Conservation (phyloP, 2,888 invertebrate genomes). For the Ornithoptera alexandrae region DNA sequence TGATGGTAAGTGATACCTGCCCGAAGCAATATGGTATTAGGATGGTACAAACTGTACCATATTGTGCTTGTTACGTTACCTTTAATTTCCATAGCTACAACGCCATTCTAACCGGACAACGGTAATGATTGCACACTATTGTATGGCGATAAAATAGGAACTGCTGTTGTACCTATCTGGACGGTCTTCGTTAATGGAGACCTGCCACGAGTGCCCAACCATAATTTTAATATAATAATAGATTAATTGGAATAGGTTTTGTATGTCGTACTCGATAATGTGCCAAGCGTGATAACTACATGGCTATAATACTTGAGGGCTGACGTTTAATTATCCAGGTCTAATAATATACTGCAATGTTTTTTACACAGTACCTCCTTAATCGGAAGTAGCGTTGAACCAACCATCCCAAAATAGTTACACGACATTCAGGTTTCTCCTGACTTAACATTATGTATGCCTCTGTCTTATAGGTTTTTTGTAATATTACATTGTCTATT, state of each 20-base stretch:
- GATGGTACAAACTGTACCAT: too few relatives aligned
- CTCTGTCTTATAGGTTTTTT: conserved; percentile 5
- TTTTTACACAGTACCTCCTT: conserved; percentile 23
- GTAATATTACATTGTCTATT: not conserved
- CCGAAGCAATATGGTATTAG: too few relatives aligned
- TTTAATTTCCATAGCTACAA: too few relatives aligned
- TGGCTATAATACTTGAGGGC: not conserved
- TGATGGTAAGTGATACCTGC: too few relatives aligned
- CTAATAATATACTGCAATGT: conserved; percentile 15
- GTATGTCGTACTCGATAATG: conserved; percentile 1
- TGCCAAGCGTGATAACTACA: not conserved
- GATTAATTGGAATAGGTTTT: conserved; percentile 10
- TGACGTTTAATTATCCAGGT: conserved; percentile 19
- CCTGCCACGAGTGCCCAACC: too few relatives aligned
- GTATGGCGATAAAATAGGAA: too few relatives aligned
- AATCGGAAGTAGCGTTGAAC: conserved; percentile 22
- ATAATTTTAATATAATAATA: not conserved
- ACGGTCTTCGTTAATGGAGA: too few relatives aligned
- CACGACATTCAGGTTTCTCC: conserved; percentile 8
- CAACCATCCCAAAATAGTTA: conserved; percentile 19
- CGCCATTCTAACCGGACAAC: too few relatives aligned
- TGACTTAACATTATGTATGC: conserved; percentile 9
- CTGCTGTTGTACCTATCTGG: too few relatives aligned
- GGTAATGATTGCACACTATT: too few relatives aligned
- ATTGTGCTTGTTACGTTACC: too few relatives aligned